Evolutionary conservation across 2,888 invertebrate species (phyloP).

Genomic region (Clanis bilineata): DNA sequence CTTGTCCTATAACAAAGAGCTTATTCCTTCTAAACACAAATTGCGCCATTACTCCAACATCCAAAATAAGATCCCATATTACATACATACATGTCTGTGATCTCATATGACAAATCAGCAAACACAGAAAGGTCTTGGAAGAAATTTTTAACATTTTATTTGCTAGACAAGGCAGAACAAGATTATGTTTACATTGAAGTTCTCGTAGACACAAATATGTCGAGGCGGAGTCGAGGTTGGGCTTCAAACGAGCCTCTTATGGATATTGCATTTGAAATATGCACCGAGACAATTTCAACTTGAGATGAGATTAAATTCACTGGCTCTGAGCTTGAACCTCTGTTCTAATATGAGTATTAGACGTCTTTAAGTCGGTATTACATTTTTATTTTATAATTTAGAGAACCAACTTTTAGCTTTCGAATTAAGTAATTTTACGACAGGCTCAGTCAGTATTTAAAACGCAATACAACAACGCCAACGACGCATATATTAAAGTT

Average conservation of each 20-base stretch:
- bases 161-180: not conserved
- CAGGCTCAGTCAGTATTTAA: too few species aligned
- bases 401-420: too few species aligned
- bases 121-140: not conserved
- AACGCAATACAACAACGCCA: too few species aligned
- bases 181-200: conserved; percentile 4
- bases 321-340: not conserved
- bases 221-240: not conserved
- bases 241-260: conserved; percentile 11
- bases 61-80: too few species aligned
- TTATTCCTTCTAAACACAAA: too few species aligned
- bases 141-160: conserved; percentile 3
- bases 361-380: not conserved
- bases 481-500: too few species aligned
- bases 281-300: conserved; percentile 4
- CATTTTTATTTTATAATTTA: not conserved
- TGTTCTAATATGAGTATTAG: not conserved
- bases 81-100: too few species aligned
- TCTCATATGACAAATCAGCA: not conserved
- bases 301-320: conserved; percentile 4
- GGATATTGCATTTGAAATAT: conserved; percentile 12
- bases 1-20: too few species aligned
- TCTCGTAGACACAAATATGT: not conserved
- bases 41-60: too few species aligned
- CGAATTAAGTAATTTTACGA: too few species aligned